phyloP scores from a whole-genome alignment of 2,797 vertebrate species.

The Hafferia zeledoni region DNA sequence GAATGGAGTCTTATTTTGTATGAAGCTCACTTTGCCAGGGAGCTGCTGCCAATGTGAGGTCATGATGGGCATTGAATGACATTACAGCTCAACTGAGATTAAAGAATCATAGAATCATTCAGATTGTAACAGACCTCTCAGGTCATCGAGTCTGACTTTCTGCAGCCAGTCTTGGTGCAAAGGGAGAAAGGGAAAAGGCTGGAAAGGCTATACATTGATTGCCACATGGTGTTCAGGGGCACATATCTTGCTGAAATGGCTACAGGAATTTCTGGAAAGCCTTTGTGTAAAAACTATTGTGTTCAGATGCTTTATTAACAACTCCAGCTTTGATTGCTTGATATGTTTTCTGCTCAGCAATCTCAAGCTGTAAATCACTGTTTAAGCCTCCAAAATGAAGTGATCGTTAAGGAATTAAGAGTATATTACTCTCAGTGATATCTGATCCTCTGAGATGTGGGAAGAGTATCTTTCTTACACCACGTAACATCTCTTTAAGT shows the following conservation, averaged over 20 bases:
- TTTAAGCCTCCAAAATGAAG: conserved; percentile 56
- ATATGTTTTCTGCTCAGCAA: conserved; percentile 51
- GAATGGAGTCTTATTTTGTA: background rate
- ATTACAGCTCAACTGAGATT: background rate
- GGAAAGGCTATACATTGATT: background rate
- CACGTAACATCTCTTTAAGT: background rate
- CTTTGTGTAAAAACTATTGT: background rate
- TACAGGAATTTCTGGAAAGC: background rate
- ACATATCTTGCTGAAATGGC: background rate
- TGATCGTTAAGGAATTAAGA: conserved; percentile 52
- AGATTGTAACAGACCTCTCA: too few species aligned
- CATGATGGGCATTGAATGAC: fast-evolving
- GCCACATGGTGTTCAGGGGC: background rate
- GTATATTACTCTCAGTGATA: conserved; percentile 35
- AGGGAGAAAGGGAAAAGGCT: background rate
- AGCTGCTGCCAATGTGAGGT: background rate
- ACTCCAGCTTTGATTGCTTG: conserved; percentile 48
- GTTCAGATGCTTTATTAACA: background rate
- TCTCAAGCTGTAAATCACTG: conserved; percentile 46
- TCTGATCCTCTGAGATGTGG: conserved; percentile 14
- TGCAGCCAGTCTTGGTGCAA: background rate
- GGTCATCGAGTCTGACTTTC: background rate
- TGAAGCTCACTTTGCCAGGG: background rate
- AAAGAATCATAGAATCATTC: background rate
- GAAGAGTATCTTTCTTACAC: conserved; percentile 28